phyloP scores from a whole-genome alignment of 2,113 vertebrate species.

The Varanus komodoensis region DNA sequence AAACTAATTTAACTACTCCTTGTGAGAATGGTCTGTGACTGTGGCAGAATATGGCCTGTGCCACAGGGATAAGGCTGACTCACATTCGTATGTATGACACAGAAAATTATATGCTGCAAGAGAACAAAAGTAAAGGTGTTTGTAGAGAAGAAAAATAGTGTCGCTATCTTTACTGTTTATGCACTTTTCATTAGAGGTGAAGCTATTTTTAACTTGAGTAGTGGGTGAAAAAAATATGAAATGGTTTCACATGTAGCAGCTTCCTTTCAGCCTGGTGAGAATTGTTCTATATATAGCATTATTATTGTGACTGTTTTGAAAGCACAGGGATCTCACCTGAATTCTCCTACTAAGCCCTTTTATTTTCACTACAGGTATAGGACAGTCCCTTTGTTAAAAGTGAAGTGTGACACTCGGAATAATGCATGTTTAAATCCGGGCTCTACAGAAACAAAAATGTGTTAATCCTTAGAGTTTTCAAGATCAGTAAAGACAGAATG shows the following conservation, averaged over 20 bases:
- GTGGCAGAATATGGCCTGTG: conserved; percentile 5
- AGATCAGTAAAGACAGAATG: conserved; percentile 34
- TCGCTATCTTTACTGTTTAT: conserved; percentile 18
- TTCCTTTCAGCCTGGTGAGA: conserved; percentile 4
- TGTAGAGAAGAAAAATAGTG: conserved; percentile 7
- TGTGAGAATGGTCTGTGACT: not conserved
- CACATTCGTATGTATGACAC: not conserved
- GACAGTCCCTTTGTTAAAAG: not conserved
- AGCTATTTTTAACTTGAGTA: conserved; percentile 19
- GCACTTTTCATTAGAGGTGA: conserved; percentile 14
- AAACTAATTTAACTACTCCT: conserved; percentile 2
- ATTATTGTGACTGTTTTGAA: conserved; percentile 11
- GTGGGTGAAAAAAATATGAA: not conserved
- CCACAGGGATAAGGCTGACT: conserved; percentile 19
- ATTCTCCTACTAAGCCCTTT: conserved; percentile 6
- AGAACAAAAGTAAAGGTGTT: not conserved
- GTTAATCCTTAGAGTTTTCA: conserved; percentile 29
- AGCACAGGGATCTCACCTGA: not conserved
- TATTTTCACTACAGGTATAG: conserved; percentile 10
- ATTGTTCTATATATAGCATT: conserved; percentile 5
- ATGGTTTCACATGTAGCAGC: not conserved
- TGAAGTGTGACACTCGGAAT: conserved; percentile 19
- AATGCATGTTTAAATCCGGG: not conserved
- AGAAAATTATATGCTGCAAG: not conserved
- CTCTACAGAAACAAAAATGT: conserved; percentile 38